These are phyloP conservation scores for Macrobrachium rosenbergii DNA, from an alignment of 1,140 invertebrate genomes.

Conservation along the genomic window DNA sequence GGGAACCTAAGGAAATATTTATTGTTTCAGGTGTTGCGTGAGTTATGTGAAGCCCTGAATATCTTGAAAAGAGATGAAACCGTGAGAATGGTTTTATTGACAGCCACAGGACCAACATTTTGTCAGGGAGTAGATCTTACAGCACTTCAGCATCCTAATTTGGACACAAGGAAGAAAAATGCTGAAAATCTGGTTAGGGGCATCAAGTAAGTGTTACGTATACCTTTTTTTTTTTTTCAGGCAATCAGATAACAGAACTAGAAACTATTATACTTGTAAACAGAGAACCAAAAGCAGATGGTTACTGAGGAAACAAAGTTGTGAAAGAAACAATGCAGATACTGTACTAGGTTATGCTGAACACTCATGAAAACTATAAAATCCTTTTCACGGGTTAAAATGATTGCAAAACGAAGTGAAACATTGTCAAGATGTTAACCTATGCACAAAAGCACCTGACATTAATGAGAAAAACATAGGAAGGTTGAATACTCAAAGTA, in stretches of 20 bases:
- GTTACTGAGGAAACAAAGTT: no score
- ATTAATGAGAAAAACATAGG: no score
- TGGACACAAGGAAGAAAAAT: constrained; percentile 74
- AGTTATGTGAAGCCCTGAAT: constrained; percentile 76
- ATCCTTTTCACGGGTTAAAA: no score
- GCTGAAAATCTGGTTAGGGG: constrained; percentile 75
- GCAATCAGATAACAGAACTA: constrained; percentile 15
- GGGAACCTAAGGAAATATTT: background rate
- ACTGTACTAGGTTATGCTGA: no score
- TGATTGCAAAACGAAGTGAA: no score
- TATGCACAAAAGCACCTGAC: no score
- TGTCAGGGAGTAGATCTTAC: constrained; percentile 82
- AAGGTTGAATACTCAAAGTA: no score
- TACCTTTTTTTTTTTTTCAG: constrained; percentile 62
- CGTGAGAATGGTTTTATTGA: constrained; percentile 78
- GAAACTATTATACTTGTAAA: no score
- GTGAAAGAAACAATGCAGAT: no score
- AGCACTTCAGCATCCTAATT: constrained; percentile 73
- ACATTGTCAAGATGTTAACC: no score
- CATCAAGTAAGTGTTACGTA: constrained; percentile 75
- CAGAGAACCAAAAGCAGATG: no score
- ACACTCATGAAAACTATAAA: no score
- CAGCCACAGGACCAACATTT: constrained; percentile 77
- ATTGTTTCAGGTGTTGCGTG: constrained; percentile 67
- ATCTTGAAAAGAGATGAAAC: constrained; percentile 76